Base-by-base conservation (phyloP, 2,888 invertebrate species). In the Lamellibrachia columna region DNA sequence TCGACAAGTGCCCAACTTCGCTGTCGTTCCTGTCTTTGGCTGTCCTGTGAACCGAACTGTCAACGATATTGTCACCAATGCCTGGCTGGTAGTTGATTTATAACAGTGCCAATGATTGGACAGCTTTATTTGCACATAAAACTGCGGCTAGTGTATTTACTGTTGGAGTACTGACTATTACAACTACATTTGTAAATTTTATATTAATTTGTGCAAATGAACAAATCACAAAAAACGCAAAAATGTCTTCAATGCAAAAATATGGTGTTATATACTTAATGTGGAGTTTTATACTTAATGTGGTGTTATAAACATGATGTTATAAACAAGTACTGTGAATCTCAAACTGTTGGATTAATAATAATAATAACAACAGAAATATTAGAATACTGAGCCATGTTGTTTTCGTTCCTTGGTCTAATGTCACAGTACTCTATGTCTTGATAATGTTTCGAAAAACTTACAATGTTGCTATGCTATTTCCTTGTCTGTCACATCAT, bases 11-110 rank as follows among this genome's bases (percentile, higher is more conserved):
- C 97, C 97, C 2, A 98, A 98, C 96, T 98, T 97, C 96, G 97
- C 97, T 0, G 97, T 98, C 55, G 97, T 98, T 0, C 98, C 98
- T 2, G 93, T 97, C 58, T 95, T 96, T 91, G 97, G 97, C 0
- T 97, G 97, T 4, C 95, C 97, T 52, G 94, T 97, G 1, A 95
- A 96, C 91, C 94, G 95, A 52, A 96, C 97, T 0, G 98, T 97
- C 1, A 96, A 96, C 0, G 97, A 98, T 95, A 96, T 98, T 0
- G 97, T 98, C 93, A 98, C 98, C 2, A 97, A 97, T 94, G 97
- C 98, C 93, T 98, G 98, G 97, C 96, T 98, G 94, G 98, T 97
- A 97, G 96, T 98, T 98, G 95, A 28, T 53, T 92, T 9, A 55
- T 55, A 75, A n/a, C 75, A 75, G 75, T 75, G 75, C 3, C 22